Evolutionary conservation across 2,888 invertebrate genomes (phyloP).

Genomic region (Gnatocerus cornutus): DNA sequence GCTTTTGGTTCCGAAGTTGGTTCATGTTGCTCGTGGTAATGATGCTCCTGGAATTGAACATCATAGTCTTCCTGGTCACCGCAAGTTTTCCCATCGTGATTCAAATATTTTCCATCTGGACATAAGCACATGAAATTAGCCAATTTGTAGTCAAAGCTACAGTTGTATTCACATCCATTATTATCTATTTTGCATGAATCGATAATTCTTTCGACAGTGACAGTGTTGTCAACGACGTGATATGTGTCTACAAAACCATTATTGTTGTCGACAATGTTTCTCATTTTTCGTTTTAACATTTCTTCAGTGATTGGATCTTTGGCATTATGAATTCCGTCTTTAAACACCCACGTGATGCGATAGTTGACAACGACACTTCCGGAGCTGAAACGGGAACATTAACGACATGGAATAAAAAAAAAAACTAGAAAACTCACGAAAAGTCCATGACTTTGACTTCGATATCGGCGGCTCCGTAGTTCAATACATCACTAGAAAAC

Average conservation of each 20-base stretch:
- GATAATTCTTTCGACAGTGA: slow-evolving; percentile 75
- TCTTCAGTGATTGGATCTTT: slow-evolving; percentile 73
- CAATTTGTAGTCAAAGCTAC: slow-evolving; percentile 78
- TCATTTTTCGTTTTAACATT: slow-evolving; percentile 71
- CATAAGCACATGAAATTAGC: slow-evolving; percentile 81
- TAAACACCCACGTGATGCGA: slow-evolving; percentile 79
- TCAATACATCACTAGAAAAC: slow-evolving; percentile 73
- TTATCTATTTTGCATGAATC: slow-evolving; percentile 80
- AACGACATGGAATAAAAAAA: too few species aligned
- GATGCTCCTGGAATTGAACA: slow-evolving; percentile 40
- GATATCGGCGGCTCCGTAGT: slow-evolving; percentile 74
- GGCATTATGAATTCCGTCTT: slow-evolving; percentile 69
- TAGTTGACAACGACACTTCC: slow-evolving; percentile 80
- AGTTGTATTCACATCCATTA: slow-evolving; percentile 79
- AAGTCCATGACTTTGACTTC: slow-evolving; percentile 77
- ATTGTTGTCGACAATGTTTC: slow-evolving; percentile 72
- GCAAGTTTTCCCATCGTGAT: slow-evolving; percentile 71
- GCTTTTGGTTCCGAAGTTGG: slow-evolving; percentile 7
- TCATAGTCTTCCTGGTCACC: slow-evolving; percentile 8
- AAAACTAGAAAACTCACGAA: slow-evolving; percentile 69
- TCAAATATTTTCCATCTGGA: slow-evolving; percentile 74
- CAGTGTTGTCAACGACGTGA: slow-evolving; percentile 72
- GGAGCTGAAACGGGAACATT: slow-evolving; percentile 71
- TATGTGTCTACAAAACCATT: slow-evolving; percentile 72
- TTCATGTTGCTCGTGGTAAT: not conserved